A percentile compares a stretch with the other conserved stretches of the same genome.
These are phyloP conservation scores for Cyclopterus lumpus DNA, from an alignment of 2,797 vertebrate genomes.

Conservation along the genomic window DNA sequence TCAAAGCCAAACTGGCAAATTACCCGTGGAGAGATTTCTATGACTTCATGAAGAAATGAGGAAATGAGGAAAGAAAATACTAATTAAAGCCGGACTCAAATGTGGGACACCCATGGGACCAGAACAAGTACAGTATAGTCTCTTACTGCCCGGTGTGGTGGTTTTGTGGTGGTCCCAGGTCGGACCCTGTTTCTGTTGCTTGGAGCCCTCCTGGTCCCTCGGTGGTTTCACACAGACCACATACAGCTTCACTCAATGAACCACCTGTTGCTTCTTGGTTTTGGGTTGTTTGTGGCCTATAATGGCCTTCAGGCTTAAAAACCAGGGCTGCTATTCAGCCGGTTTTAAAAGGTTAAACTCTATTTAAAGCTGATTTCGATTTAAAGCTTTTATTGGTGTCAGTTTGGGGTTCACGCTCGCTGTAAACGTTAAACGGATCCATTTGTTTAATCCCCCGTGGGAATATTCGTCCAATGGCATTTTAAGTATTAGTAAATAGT, in stretches of 20 bases:
- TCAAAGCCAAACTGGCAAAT: background rate
- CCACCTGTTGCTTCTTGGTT: background rate
- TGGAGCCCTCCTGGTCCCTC: background rate
- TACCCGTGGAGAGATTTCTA: background rate
- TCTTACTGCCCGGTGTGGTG: background rate
- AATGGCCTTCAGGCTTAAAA: background rate
- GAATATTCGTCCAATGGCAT: background rate
- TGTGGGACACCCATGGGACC: no score
- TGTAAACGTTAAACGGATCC: background rate
- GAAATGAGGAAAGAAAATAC: background rate
- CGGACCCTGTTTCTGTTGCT: background rate
- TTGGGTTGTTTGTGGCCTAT: background rate
- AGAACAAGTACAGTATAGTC: background rate
- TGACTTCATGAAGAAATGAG: background rate
- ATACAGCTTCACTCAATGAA: background rate
- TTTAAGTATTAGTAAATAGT: background rate
- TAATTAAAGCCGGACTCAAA: background rate
- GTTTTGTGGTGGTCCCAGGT: background rate
- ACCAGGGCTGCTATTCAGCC: no score
- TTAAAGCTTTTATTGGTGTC: no score
- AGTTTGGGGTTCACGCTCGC: background rate
- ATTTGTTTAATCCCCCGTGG: background rate
- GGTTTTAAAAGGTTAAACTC: no score
- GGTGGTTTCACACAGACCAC: background rate
- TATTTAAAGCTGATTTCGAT: background rate